Conservation (phyloP, 30 jellyfish, hydroid and myxozoan genomes). For the Rhopilema esculentum region DNA sequence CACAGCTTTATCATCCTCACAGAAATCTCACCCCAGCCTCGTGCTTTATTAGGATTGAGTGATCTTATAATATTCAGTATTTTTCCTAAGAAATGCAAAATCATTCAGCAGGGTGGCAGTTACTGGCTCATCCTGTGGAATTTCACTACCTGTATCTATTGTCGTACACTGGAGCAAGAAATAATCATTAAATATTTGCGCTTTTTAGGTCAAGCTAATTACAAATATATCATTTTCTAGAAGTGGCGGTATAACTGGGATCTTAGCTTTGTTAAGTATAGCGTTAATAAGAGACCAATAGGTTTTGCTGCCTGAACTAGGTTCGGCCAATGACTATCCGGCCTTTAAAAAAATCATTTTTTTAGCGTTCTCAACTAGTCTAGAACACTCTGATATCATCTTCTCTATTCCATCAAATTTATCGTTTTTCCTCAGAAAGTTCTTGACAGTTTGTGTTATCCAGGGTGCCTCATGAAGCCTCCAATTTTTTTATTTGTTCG, state of each 20-base stretch:
- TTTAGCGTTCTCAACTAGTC: not conserved
- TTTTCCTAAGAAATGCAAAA: not conserved
- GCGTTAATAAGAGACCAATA: not conserved
- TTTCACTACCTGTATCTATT: not conserved
- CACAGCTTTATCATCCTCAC: not conserved
- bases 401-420: not conserved
- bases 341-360: not conserved
- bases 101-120: not conserved
- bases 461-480: not conserved
- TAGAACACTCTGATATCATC: not conserved
- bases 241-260: no score
- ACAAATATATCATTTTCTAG: not conserved
- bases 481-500: constrained; percentile 3
- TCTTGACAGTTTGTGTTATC: not conserved
- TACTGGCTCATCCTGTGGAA: not conserved
- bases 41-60: constrained; percentile 14
- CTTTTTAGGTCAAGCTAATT: not conserved
- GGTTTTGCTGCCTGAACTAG: not conserved
- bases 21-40: constrained; percentile 2
- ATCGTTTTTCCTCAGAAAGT: not conserved
- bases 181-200: constrained; percentile 1
- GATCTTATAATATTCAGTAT: constrained; percentile 11
- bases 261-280: not conserved
- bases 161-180: not conserved
- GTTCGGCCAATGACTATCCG: not conserved